phyloP scores from a whole-genome alignment of 2,797 vertebrate species.

The Acridotheres tristis region DNA sequence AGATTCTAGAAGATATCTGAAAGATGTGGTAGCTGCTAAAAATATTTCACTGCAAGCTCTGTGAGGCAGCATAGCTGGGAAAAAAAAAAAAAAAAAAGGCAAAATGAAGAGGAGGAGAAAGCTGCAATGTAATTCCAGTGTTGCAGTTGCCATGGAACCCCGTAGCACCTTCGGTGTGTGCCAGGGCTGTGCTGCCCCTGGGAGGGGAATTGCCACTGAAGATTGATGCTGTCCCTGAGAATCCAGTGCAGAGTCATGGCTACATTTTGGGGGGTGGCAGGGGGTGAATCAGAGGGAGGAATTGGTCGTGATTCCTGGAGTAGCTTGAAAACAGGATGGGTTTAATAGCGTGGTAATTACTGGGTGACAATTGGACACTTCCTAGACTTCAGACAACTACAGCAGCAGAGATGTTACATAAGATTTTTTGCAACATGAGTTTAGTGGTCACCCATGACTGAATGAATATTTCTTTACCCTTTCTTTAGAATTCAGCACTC shows the following conservation, averaged over 20 bases:
- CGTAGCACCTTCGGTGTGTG: background rate
- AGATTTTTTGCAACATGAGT: background rate
- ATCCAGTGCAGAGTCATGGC: background rate
- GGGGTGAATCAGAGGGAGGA: background rate
- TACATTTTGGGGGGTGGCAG: background rate
- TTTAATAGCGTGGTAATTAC: conserved; percentile 13
- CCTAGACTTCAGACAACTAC: background rate
- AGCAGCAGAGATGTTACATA: background rate
- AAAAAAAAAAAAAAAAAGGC: background rate
- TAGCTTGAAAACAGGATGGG: conserved; percentile 28
- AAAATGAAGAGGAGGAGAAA: background rate
- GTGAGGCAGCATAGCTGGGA: background rate
- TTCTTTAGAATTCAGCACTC: background rate
- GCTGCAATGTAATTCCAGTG: background rate
- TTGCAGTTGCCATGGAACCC: conserved; percentile 13
- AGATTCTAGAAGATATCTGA: background rate
- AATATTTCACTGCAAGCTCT: background rate
- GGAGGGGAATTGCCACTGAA: background rate
- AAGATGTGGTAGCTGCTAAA: background rate
- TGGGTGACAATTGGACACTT: background rate
- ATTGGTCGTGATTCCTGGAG: background rate
- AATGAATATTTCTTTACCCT: background rate
- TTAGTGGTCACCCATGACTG: background rate
- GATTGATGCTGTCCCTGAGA: background rate
- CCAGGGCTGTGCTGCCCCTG: background rate